Evolutionary conservation across 2,113 vertebrate species (phyloP).

Genomic region (Cervus canadensis): DNA sequence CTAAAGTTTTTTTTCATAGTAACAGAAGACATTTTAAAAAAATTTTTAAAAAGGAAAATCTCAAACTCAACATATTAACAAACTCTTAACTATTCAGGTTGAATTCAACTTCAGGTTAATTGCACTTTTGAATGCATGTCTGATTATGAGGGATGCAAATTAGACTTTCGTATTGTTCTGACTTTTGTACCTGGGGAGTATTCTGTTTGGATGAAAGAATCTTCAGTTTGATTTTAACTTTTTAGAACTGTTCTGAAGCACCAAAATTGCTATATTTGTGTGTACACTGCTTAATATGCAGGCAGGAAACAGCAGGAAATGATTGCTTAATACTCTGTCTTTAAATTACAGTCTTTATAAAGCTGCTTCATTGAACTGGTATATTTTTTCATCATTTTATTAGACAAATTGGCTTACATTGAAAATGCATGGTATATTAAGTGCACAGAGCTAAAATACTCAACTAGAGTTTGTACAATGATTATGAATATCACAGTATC

Average conservation of each 20-base stretch:
- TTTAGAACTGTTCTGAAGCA: slow-evolving; percentile 53
- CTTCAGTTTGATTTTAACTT: slow-evolving; percentile 46
- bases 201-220: slow-evolving; percentile 62
- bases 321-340: slow-evolving; percentile 64
- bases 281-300: slow-evolving; percentile 26
- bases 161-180: slow-evolving; percentile 70
- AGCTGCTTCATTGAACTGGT: slow-evolving; percentile 62
- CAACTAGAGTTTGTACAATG: slow-evolving; percentile 54
- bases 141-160: slow-evolving; percentile 67
- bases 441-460: slow-evolving; percentile 69
- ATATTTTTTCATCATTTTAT: slow-evolving; percentile 66
- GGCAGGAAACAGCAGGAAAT: slow-evolving; percentile 66
- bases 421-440: slow-evolving; percentile 61
- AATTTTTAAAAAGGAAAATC: neutral
- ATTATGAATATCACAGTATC: slow-evolving; percentile 68
- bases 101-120: slow-evolving; percentile 42
- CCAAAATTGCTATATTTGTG: slow-evolving; percentile 49
- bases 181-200: slow-evolving; percentile 58
- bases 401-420: slow-evolving; percentile 63
- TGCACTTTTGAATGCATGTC: slow-evolving; percentile 24
- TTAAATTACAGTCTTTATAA: slow-evolving; percentile 71
- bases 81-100: slow-evolving; percentile 29
- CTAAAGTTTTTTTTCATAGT: neutral
- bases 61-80: neutral
- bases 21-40: neutral